Percentiles rank a stretch among this genome's conserved stretches.
Conservation (phyloP, 2,797 vertebrate genomes). For the Anguilla anguilla region DNA sequence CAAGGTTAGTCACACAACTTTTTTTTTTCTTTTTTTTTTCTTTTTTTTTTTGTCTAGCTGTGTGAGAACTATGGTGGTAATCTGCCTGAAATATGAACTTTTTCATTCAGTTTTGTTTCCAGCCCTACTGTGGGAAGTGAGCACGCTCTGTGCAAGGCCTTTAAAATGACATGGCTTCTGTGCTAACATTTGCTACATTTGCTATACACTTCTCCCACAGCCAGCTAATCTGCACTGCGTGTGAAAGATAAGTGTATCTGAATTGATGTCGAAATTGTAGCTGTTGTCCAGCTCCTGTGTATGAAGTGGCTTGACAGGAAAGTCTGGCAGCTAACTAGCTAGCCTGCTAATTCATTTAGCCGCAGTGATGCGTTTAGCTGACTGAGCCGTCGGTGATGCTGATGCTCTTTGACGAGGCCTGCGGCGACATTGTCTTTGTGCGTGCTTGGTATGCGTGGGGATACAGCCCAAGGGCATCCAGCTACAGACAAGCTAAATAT, state of each 20-base stretch:
- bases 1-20: not conserved
- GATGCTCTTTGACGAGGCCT: not conserved
- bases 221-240: not conserved
- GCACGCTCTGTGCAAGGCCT: not conserved
- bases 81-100: not conserved
- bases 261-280: not conserved
- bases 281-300: not conserved
- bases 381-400: not conserved
- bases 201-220: not conserved
- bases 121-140: not conserved
- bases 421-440: not conserved
- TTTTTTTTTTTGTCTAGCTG: not conserved
- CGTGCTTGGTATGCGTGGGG: not conserved
- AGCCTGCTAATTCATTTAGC: not conserved
- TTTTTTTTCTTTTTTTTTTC: not conserved
- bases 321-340: not conserved
- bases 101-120: not conserved
- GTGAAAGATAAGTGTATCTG: constrained; percentile 2
- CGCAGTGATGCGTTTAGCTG: constrained; percentile 4
- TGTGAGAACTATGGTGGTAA: not conserved
- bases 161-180: not conserved
- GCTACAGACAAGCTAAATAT: not conserved
- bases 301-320: not conserved
- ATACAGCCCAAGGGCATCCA: not conserved
- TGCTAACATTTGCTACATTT: not conserved